These are phyloP conservation scores for Arctocebus calabarensis DNA, from an alignment of 2,797 vertebrate species.

Conservation along the genomic window DNA sequence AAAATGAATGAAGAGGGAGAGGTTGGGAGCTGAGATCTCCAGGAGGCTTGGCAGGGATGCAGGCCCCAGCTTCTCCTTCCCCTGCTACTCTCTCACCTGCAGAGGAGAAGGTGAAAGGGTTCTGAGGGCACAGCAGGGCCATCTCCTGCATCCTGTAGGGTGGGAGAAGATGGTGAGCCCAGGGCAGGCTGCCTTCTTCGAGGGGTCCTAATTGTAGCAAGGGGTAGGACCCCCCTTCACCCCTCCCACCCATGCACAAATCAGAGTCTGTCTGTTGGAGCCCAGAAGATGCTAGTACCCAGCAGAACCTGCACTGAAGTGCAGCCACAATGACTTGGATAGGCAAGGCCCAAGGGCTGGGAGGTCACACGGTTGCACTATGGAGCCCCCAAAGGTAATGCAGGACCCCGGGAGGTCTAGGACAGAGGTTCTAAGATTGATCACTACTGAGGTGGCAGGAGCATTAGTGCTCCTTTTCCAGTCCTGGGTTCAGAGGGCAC, in stretches of 20 bases:
- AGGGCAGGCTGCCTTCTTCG: not conserved
- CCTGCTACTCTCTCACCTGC: not conserved
- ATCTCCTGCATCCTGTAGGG: not conserved
- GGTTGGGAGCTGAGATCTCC: not conserved
- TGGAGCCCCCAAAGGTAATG: not conserved
- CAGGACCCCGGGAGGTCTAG: not conserved
- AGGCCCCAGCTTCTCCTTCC: not conserved
- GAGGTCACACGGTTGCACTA: not conserved
- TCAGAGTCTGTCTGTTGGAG: not conserved
- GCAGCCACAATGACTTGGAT: not conserved
- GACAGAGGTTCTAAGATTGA: not conserved
- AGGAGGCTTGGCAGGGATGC: not conserved
- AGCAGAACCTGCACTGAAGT: not conserved
- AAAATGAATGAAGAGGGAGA: not conserved
- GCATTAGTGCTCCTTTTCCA: not conserved
- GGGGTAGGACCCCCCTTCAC: not conserved
- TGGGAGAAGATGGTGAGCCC: not conserved
- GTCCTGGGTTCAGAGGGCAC: too few species aligned
- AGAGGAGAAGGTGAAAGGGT: not conserved
- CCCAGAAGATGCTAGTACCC: not conserved
- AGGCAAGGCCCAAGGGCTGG: not conserved
- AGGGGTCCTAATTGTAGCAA: not conserved
- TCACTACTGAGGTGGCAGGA: not conserved
- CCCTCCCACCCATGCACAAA: not conserved
- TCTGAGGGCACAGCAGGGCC: not conserved